Evolutionary conservation across 2,888 invertebrate genomes (phyloP), one percentile per base, ranked within the genome.

Genomic region (Frankliniella fusca): DNA sequence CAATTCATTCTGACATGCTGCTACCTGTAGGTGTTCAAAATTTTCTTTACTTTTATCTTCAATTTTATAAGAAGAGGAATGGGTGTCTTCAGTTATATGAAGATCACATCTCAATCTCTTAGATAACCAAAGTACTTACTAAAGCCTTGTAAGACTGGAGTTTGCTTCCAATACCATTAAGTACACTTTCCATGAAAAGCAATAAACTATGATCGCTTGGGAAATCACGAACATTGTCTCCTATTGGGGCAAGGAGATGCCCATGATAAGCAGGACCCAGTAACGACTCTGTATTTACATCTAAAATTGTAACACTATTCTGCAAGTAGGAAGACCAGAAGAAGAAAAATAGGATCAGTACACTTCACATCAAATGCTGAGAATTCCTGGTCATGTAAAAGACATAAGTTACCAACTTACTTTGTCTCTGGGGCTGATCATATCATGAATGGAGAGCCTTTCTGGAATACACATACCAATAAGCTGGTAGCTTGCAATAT

Each of bases 381-480:
- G 20, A 3, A 54, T 54, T 54, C 3, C 7, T 54, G 10, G 10
- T 18, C 50, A 54, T 54, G 10, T 20, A 23, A 9, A 65, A n/a
- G 20, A 70, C 23, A 23, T 70, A 11, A 70, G 9, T 7, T 70
- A 70, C n/a, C 28, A 23, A 65, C 20, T 48, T 48, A 85, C 85
- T 84, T 85, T 85, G 79, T 86, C 85, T 48, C 84, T 84, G 3
- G 85, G 83, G 81, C 85, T 85, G 48, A 87, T 85, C 83, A 87
- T 85, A 81, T 87, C 86, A 83, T 87, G 86, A 38, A 87, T 85
- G 28, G 85, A 85, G 2, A 86, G 84, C 48, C 86, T 84, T 81
- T 87, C 87, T 20, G 87, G 87, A 80, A 87, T 86, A 81, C 87
- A 87, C 1, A 87, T 83, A 2, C 87, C 87, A 82, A 87, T 86